Evolutionary conservation across 2,113 vertebrate genomes (phyloP).

Genomic region (Zosterops japonicus): DNA sequence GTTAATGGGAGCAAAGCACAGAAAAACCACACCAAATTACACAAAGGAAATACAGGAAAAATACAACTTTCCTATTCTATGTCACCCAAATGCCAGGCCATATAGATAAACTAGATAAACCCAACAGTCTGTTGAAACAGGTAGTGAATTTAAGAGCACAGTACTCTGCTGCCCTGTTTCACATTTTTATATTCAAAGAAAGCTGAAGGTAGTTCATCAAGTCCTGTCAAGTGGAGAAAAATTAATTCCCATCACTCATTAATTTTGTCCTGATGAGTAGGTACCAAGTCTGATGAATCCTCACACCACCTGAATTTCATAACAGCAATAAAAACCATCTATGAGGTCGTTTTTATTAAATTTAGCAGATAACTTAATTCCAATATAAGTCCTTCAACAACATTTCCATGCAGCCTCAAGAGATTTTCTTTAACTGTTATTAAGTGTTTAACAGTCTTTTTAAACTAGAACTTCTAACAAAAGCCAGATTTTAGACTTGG

Average conservation of each 20-base stretch:
- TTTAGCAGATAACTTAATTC: background rate
- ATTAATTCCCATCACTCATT: background rate
- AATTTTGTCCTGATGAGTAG: background rate
- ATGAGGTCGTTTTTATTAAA: background rate
- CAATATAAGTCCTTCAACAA: background rate
- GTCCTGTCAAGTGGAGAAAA: background rate
- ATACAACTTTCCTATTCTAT: background rate
- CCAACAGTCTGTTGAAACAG: background rate
- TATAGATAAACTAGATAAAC: background rate
- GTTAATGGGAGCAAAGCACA: background rate
- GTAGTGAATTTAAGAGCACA: background rate
- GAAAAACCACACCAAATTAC: background rate
- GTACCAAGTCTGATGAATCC: background rate
- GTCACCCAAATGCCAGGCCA: background rate
- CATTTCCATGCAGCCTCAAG: background rate
- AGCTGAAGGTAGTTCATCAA: background rate
- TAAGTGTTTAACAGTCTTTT: background rate
- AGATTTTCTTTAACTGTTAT: background rate
- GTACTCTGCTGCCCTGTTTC: background rate
- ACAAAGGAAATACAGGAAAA: background rate
- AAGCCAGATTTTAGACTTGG: background rate
- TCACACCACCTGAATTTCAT: background rate
- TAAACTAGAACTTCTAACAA: background rate
- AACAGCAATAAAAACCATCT: background rate
- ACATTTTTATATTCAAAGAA: background rate